Percentiles rank a stretch among this genome's conserved stretches.
phyloP scores from a whole-genome alignment of 2,113 vertebrate genomes.

The Brienomyrus longianalis region DNA sequence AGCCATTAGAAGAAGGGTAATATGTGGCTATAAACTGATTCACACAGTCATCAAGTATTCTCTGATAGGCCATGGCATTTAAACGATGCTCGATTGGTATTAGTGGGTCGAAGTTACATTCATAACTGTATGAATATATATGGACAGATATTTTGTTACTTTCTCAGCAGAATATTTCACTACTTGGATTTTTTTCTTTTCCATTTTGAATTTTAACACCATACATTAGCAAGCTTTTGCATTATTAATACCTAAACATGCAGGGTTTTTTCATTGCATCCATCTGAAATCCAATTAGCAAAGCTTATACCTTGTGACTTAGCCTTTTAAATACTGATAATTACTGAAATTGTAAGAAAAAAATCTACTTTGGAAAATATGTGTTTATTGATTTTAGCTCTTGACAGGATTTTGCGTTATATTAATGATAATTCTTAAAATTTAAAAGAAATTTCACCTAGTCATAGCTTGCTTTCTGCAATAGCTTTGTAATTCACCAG shows the following conservation, averaged over 20 bases:
- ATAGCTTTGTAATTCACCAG: neutral
- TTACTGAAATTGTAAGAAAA: neutral
- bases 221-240: neutral
- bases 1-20: neutral
- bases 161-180: neutral
- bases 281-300: neutral
- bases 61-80: neutral
- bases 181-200: neutral
- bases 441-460: neutral
- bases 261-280: neutral
- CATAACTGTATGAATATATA: neutral
- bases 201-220: neutral
- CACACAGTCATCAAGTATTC: neutral
- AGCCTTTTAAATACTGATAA: neutral
- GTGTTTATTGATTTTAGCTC: neutral
- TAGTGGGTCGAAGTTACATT: neutral
- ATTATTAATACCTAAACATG: neutral
- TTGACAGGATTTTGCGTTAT: neutral
- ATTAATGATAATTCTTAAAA: neutral
- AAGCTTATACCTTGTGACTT: neutral
- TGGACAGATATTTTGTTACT: neutral
- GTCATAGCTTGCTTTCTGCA: neutral
- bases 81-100: neutral
- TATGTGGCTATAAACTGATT: neutral
- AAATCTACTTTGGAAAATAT: neutral